phyloP scores from a whole-genome alignment of 2,113 vertebrate species.

The Bothrops jararaca region DNA sequence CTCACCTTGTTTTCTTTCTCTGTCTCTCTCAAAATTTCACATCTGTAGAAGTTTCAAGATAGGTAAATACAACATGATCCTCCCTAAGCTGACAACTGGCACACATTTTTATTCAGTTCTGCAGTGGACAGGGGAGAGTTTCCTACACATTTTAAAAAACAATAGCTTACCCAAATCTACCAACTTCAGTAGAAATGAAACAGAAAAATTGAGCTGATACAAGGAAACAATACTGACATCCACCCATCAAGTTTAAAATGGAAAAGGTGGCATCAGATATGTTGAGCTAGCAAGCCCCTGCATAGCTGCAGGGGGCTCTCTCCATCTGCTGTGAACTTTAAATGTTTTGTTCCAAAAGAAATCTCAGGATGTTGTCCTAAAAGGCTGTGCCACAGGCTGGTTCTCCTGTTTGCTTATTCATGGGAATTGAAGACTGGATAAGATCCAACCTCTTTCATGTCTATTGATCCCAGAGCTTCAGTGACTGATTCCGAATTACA shows the following conservation, averaged over 20 bases:
- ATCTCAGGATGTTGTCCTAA: background rate
- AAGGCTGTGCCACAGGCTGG: background rate
- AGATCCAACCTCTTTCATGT: background rate
- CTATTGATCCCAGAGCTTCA: background rate
- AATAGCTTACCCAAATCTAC: background rate
- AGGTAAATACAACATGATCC: background rate
- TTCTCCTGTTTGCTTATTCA: background rate
- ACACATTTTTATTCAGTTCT: background rate
- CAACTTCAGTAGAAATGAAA: background rate
- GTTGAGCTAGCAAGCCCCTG: background rate
- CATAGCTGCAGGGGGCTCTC: background rate
- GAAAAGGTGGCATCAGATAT: background rate
- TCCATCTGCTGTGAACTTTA: background rate
- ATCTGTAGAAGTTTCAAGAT: background rate
- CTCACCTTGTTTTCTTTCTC: background rate
- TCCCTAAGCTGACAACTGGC: background rate
- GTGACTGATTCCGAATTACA: background rate
- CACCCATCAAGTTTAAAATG: background rate
- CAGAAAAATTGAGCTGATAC: background rate
- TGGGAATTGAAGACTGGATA: background rate
- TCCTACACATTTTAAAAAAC: background rate
- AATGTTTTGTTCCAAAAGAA: background rate
- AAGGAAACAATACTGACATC: background rate
- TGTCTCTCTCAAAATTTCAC: background rate
- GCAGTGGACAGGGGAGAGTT: background rate